Evolutionary conservation across 2,113 vertebrate species (phyloP).

Genomic region (Toxotes jaculatrix): DNA sequence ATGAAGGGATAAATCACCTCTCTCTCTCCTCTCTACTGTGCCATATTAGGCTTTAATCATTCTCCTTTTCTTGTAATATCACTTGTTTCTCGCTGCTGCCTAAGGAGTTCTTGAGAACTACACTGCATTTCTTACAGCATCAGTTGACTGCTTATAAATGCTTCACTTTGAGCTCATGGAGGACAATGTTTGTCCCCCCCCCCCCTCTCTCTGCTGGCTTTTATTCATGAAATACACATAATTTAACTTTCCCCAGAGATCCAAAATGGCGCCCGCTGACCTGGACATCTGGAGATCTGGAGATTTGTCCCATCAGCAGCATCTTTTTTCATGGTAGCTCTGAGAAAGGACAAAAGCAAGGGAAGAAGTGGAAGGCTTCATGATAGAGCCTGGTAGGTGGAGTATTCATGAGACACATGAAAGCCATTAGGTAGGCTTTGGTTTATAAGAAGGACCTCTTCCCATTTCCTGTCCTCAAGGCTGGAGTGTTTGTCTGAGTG

Average conservation of each 20-base stretch:
- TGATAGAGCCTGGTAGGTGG: constrained; percentile 45
- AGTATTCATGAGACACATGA: constrained; percentile 70
- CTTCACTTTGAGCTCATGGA: constrained; percentile 32
- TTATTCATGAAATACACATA: constrained; percentile 16
- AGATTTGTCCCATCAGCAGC: not conserved
- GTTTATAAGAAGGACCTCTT: constrained; percentile 59
- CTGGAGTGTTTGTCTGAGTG: constrained; percentile 72
- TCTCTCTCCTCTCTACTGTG: constrained; percentile 71
- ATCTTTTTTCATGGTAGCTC: constrained; percentile 23
- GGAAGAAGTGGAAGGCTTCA: constrained; percentile 42
- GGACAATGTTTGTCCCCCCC: constrained; percentile 13
- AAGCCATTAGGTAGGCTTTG: constrained; percentile 64
- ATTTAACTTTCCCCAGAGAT: constrained; percentile 36
- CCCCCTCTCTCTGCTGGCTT: constrained; percentile 10
- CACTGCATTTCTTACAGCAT: constrained; percentile 40
- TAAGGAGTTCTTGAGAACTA: constrained; percentile 60
- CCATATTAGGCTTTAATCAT: constrained; percentile 80
- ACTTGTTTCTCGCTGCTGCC: constrained; percentile 71
- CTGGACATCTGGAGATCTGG: constrained; percentile 8
- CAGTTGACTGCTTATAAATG: constrained; percentile 53
- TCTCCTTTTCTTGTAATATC: constrained; percentile 78
- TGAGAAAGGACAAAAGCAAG: constrained; percentile 36
- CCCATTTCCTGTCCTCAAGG: constrained; percentile 67
- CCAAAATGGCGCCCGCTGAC: constrained; percentile 27
- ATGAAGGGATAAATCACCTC: constrained; percentile 87